These are phyloP conservation scores for Polydrusus cervinus DNA, from an alignment of 2,888 invertebrate species.

Conservation along the genomic window DNA sequence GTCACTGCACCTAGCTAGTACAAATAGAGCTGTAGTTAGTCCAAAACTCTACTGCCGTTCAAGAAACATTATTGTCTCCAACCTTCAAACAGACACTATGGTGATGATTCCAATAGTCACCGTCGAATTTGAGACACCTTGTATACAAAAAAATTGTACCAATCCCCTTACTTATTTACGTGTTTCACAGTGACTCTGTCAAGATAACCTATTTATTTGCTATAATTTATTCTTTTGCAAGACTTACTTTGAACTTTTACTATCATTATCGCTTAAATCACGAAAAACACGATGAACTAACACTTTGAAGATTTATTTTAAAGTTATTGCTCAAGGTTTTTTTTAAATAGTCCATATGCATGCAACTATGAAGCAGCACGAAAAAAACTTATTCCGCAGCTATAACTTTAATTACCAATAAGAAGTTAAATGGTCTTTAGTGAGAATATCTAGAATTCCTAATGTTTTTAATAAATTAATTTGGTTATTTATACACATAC, in stretches of 20 bases:
- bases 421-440: not conserved
- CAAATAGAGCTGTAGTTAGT: too few relatives aligned
- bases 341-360: not conserved
- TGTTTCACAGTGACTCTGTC: not conserved
- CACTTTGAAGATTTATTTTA: constrained; percentile 1
- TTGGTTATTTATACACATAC: too few relatives aligned
- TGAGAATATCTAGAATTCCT: not conserved
- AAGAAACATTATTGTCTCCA: too few relatives aligned
- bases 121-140: too few relatives aligned
- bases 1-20: too few relatives aligned
- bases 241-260: constrained; percentile 7
- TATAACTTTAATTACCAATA: not conserved
- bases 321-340: not conserved
- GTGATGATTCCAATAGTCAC: too few relatives aligned
- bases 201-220: not conserved
- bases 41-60: too few relatives aligned
- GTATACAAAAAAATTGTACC: too few relatives aligned
- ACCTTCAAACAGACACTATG: too few relatives aligned
- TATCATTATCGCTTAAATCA: constrained; percentile 5
- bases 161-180: too few relatives aligned
- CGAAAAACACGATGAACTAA: constrained; percentile 17
- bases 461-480: too few relatives aligned
- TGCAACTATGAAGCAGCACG: not conserved
- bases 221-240: not conserved
- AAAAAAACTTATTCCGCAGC: not conserved